Evolutionary conservation across 2,888 invertebrate genomes (phyloP).

Genomic region (Cactoblastis cactorum): DNA sequence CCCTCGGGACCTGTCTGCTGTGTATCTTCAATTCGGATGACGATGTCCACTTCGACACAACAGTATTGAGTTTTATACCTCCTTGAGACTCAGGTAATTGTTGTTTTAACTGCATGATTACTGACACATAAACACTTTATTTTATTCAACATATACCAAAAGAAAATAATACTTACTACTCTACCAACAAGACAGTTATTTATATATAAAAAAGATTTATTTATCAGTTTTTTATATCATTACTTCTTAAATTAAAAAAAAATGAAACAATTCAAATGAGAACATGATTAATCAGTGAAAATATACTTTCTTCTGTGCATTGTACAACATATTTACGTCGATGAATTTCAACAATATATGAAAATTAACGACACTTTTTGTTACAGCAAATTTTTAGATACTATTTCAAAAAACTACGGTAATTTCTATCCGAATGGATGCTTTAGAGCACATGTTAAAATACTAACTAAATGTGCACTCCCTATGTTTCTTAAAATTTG

Average conservation of each 20-base stretch:
- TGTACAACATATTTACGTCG: too few species aligned
- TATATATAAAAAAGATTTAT: too few species aligned
- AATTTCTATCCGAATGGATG: neutral
- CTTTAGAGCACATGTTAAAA: slow-evolving; percentile 2
- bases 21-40: slow-evolving; percentile 21
- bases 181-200: too few species aligned
- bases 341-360: neutral
- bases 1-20: slow-evolving; percentile 17
- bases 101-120: slow-evolving; percentile 34
- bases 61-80: slow-evolving; percentile 55
- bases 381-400: slow-evolving; percentile 9
- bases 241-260: neutral
- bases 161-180: neutral
- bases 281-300: neutral
- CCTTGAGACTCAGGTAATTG: slow-evolving; percentile 67
- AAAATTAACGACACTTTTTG: slow-evolving; percentile 15
- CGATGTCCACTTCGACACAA: slow-evolving; percentile 21
- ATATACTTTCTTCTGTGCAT: too few species aligned
- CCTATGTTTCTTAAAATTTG: slow-evolving; percentile 7
- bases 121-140: slow-evolving; percentile 19
- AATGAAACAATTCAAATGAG: neutral
- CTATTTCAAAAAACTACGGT: neutral
- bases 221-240: too few species aligned
- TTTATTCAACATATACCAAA: neutral
- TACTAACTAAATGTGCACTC: slow-evolving; percentile 6